Base-by-base conservation (phyloP, 1,140 invertebrate genomes). In the Drosophila rufa region DNA sequence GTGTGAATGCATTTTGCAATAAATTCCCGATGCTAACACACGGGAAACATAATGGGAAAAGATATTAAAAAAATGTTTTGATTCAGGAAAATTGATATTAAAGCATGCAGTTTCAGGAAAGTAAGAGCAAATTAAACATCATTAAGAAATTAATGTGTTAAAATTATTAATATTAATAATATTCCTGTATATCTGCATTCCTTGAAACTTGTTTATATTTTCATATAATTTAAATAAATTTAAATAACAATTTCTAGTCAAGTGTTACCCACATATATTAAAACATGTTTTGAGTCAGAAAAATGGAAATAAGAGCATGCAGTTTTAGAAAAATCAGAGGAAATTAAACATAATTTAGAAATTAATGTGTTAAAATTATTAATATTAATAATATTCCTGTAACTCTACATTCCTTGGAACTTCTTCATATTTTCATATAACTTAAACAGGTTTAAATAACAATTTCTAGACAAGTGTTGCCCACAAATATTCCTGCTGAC, bases 1-100 rank as follows among this genome's bases (percentile, higher is more conserved):
- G 19, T 55, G 59, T 19, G 25, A 43, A 7, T 56, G 40, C 43
- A 36, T 45, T 45, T 46, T 15, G 27, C 58, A 47, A 48, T 73
- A 66, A 55, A 42, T 62, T 46, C 5, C 9, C 9, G 22, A 46
- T n/a, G 22, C 38, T 11, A 25, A 57, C 40, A 51, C 25, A 55
- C 19, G 9, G 25, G 46, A 53, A 22, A 50, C 25, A 19, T 4
- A 36, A 51, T 3, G 8, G 33, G 33, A 15, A 15, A 2, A 22
- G 7, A 15, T 19, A 38, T 15, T 15, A 4, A 27, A n/a, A 17
- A n/a, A 14, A 50, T 7, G 5, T 17, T 51, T 47, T 27, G 27
- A 6, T 5, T 27, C 27, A 6, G 5, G 6, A 27, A 27, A 27
- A 7, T 27, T 0, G 4, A 27, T 6, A 27, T 27, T 6, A 27